phyloP scores from a whole-genome alignment of 2,888 invertebrate genomes.

The Aleiodes testaceus region DNA sequence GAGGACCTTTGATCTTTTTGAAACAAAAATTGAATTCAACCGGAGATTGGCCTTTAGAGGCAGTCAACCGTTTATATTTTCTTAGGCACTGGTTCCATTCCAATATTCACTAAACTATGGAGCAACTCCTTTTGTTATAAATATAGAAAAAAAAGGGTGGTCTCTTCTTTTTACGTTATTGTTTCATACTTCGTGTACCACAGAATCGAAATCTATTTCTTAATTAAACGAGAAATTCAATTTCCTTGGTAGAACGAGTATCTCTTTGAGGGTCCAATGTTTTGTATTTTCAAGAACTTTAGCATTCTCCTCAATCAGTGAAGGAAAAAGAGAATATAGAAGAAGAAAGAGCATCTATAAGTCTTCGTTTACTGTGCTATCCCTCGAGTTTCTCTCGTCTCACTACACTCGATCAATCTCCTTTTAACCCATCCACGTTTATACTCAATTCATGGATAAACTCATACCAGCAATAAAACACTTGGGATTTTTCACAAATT shows the following conservation, averaged over 20 bases:
- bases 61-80: constrained; percentile 57
- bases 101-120: constrained; percentile 6
- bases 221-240: constrained; percentile 54
- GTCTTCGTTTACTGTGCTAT: constrained; percentile 11
- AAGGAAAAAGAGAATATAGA: background rate
- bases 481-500: background rate
- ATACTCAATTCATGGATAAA: constrained; percentile 21
- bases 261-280: constrained; percentile 33
- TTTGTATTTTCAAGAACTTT: constrained; percentile 21
- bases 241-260: constrained; percentile 41
- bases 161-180: constrained; percentile 2
- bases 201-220: constrained; percentile 33
- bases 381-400: constrained; percentile 14
- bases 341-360: background rate
- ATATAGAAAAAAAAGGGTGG: background rate
- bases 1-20: constrained; percentile 64
- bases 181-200: constrained; percentile 39
- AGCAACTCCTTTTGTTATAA: constrained; percentile 1
- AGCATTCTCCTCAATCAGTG: background rate
- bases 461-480: background rate
- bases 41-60: constrained; percentile 65
- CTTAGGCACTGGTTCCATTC: constrained; percentile 15
- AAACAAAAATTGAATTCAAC: constrained; percentile 68
- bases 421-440: constrained; percentile 21
- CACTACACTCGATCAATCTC: constrained; percentile 32